Conservation (phyloP, 2,888 invertebrate species). For the Frankliniella fusca region DNA sequence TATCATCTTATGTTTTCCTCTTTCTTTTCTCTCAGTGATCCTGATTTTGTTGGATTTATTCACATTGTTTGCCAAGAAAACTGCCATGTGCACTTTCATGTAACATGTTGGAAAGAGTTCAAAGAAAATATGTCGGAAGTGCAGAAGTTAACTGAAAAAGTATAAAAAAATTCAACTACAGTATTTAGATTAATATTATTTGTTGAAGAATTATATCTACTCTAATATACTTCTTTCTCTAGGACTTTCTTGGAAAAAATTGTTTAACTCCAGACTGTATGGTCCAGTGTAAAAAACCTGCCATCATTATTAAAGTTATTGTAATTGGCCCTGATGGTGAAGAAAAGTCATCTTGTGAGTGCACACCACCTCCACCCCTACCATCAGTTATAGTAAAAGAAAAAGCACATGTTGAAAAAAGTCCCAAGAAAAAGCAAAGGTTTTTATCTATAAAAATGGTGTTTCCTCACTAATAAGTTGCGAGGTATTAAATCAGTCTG, state of each 20-base stretch:
- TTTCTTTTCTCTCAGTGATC: constrained; percentile 29
- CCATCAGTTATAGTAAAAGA: not conserved
- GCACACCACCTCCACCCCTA: not conserved
- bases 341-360: not conserved
- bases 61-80: constrained; percentile 34
- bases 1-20: not conserved
- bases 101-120: constrained; percentile 34
- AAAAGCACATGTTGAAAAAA: not conserved
- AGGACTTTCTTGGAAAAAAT: not conserved
- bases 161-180: not conserved
- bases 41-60: constrained; percentile 36
- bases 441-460: not conserved
- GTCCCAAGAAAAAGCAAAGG: not conserved
- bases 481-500: too few relatives aligned
- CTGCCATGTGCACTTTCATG: constrained; percentile 34
- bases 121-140: constrained; percentile 31
- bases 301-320: not conserved
- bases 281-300: not conserved
- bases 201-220: not conserved
- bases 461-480: not conserved
- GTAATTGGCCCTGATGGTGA: not conserved
- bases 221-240: not conserved
- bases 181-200: not conserved
- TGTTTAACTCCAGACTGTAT: constrained; percentile 2
- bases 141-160: constrained; percentile 34